Conservation (phyloP, 1,140 invertebrate genomes). For the Drosophila ohnishii region DNA sequence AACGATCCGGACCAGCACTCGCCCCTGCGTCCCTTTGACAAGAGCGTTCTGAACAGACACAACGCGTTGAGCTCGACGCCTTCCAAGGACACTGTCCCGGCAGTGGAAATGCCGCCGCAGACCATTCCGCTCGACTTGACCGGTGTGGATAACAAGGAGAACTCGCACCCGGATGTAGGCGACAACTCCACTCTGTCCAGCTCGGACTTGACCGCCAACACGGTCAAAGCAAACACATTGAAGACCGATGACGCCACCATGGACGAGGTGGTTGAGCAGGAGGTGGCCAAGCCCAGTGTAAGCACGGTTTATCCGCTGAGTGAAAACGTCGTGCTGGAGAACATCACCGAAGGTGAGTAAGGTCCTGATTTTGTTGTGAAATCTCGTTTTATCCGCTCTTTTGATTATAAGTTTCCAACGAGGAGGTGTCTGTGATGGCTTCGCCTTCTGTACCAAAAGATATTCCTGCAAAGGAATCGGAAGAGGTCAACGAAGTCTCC, state of each 20-base stretch:
- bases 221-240: slow-evolving; percentile 63
- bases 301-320: slow-evolving; percentile 62
- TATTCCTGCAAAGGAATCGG: slow-evolving; percentile 2
- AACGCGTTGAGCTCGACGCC: slow-evolving; percentile 73
- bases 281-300: slow-evolving; percentile 26
- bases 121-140: neutral
- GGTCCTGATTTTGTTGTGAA: neutral
- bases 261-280: slow-evolving; percentile 49
- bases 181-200: slow-evolving; percentile 68
- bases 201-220: slow-evolving; percentile 49
- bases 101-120: neutral
- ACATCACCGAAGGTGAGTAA: slow-evolving; percentile 61
- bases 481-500: slow-evolving; percentile 60
- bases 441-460: slow-evolving; percentile 13
- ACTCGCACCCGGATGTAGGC: slow-evolving; percentile 44
- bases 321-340: slow-evolving; percentile 59
- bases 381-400: neutral
- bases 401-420: slow-evolving; percentile 55
- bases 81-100: slow-evolving; percentile 37
- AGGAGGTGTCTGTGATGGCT: slow-evolving; percentile 33
- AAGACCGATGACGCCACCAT: slow-evolving; percentile 37
- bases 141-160: slow-evolving; percentile 62
- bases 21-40: slow-evolving; percentile 65
- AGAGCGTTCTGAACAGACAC: slow-evolving; percentile 60
- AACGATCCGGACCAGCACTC: slow-evolving; percentile 41